Evolutionary conservation across 1,140 invertebrate species (phyloP).

Genomic region (Berghia stephanieae): DNA sequence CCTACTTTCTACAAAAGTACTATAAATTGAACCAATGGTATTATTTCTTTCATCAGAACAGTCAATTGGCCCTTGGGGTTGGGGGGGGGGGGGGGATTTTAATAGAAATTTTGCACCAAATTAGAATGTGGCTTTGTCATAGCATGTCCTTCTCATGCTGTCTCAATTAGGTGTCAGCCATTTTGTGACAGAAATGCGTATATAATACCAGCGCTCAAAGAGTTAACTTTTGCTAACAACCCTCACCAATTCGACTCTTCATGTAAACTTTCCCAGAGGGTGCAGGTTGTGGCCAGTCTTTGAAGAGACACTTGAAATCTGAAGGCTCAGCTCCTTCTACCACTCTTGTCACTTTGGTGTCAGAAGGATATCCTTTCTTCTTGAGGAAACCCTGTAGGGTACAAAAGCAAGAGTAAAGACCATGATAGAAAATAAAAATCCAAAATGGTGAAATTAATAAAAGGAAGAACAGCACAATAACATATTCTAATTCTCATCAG

Average conservation of each 20-base stretch:
- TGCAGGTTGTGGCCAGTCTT: slow-evolving; percentile 73
- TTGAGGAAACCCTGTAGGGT: slow-evolving; percentile 79
- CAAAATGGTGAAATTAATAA: neutral
- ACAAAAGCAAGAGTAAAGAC: neutral
- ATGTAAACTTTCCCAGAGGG: slow-evolving; percentile 61
- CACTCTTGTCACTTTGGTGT: slow-evolving; percentile 81
- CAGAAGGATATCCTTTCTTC: slow-evolving; percentile 83
- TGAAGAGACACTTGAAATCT: slow-evolving; percentile 87
- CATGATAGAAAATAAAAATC: neutral
- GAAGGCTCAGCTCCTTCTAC: slow-evolving; percentile 83
- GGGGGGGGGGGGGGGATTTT: too few relatives aligned
- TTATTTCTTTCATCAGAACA: too few relatives aligned
- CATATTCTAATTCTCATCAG: too few relatives aligned
- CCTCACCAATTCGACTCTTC: slow-evolving; percentile 58
- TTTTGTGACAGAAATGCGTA: too few relatives aligned
- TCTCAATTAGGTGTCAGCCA: too few relatives aligned
- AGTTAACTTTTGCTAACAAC: neutral
- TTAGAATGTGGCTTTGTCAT: too few relatives aligned
- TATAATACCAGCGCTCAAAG: too few relatives aligned
- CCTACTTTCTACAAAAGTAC: too few relatives aligned
- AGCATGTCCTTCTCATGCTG: too few relatives aligned
- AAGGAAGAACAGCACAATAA: neutral
- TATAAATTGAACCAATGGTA: too few relatives aligned
- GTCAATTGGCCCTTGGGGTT: too few relatives aligned
- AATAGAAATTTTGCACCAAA: too few relatives aligned